phyloP scores from a whole-genome alignment of 92 coral and sea anemone genomes.

The Parazoanthus darwini region DNA sequence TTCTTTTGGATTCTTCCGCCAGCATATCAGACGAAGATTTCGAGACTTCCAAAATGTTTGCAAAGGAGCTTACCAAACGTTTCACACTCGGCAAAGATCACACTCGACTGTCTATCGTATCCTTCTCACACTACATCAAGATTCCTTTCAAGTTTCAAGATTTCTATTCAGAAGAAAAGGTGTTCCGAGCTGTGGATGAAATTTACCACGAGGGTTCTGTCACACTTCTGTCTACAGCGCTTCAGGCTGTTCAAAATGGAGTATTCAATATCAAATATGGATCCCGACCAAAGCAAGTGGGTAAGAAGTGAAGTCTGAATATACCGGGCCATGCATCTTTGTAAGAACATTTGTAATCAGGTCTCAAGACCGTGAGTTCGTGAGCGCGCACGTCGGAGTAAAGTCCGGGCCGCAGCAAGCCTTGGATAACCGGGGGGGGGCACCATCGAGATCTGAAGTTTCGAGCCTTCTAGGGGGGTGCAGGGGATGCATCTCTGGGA shows the following conservation, averaged over 20 bases:
- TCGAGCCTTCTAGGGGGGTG: no score
- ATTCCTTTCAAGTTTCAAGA: conserved; percentile 26
- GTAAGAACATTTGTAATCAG: no score
- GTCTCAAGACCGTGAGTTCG: no score
- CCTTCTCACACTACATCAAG: conserved; percentile 26
- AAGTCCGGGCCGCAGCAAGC: no score
- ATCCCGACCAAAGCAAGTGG: conserved; percentile 20
- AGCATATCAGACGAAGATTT: conserved; percentile 23
- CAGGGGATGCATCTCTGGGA: no score
- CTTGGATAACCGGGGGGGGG: no score
- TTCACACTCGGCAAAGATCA: conserved; percentile 16
- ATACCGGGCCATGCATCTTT: no score
- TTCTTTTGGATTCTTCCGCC: conserved; percentile 23
- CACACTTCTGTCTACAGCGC: not conserved
- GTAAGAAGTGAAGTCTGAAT: not conserved
- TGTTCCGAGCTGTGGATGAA: conserved; percentile 5
- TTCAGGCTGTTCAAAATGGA: not conserved
- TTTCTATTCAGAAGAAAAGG: conserved; percentile 11
- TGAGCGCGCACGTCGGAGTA: no score
- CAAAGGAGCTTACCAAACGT: conserved; percentile 22
- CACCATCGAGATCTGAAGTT: no score
- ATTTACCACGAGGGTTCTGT: conserved; percentile 11
- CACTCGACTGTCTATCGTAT: not conserved
- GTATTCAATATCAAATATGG: conserved; percentile 1
- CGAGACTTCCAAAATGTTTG: conserved; percentile 3